phyloP scores from a whole-genome alignment of 2,113 vertebrate genomes.

The Pachycephala philippinensis region DNA sequence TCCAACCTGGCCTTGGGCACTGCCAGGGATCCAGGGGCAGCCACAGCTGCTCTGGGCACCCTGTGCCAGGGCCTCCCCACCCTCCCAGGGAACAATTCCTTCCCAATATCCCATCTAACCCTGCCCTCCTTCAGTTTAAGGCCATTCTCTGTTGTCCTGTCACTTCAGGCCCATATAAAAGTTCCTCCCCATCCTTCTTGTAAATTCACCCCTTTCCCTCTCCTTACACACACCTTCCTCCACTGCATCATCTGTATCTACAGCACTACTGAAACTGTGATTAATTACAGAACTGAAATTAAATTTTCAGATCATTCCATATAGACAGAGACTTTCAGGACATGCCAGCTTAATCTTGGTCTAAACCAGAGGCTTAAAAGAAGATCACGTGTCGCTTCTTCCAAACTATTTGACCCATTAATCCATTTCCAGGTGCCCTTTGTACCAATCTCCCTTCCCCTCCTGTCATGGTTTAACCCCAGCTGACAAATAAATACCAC shows the following conservation, averaged over 20 bases:
- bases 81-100: not conserved
- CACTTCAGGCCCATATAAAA: not conserved
- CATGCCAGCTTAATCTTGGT: not conserved
- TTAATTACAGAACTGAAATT: not conserved
- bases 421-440: not conserved
- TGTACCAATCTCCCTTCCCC: not conserved
- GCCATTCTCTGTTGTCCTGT: not conserved
- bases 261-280: not conserved
- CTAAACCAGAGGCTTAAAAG: not conserved
- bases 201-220: not conserved
- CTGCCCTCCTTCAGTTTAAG: not conserved
- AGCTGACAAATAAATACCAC: not conserved
- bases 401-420: not conserved
- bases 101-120: accelerated
- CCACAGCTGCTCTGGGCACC: not conserved
- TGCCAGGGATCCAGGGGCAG: not conserved
- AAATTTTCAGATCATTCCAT: not conserved
- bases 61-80: not conserved
- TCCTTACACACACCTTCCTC: not conserved
- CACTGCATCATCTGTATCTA: not conserved
- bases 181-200: not conserved
- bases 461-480: not conserved
- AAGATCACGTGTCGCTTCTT: not conserved
- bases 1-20: not conserved
- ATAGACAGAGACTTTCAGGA: not conserved